Percentiles rank a stretch among this genome's conserved stretches.
phyloP scores from a whole-genome alignment of 2,888 invertebrate species.

The Drosophila heteroneura region DNA sequence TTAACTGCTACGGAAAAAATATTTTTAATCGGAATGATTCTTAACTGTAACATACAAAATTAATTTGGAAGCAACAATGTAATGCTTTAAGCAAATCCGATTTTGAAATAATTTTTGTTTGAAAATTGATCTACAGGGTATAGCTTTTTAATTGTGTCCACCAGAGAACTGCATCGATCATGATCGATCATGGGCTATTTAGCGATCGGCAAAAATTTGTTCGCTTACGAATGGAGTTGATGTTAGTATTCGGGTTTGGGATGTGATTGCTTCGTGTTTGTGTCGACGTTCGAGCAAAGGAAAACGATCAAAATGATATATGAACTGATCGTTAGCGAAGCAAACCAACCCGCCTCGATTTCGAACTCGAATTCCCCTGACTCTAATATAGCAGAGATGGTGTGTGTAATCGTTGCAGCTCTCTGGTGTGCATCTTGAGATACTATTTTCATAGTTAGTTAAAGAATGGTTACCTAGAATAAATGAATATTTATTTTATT shows the following conservation, averaged over 20 bases:
- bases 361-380: neutral
- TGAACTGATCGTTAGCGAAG: neutral
- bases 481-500: slow-evolving; percentile 13
- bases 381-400: neutral
- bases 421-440: neutral
- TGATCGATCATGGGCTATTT: neutral
- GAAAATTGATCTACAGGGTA: slow-evolving; percentile 45
- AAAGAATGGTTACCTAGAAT: slow-evolving; percentile 30
- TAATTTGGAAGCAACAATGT: slow-evolving; percentile 22
- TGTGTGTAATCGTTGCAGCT: neutral
- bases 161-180: neutral
- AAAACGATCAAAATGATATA: neutral
- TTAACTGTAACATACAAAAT: slow-evolving; percentile 48
- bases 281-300: neutral
- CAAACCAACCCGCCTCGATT: slow-evolving; percentile 4
- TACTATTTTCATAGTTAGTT: slow-evolving; percentile 25
- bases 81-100: slow-evolving; percentile 25
- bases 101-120: slow-evolving; percentile 24
- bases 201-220: neutral
- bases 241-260: neutral
- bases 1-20: slow-evolving; percentile 67
- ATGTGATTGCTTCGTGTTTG: neutral
- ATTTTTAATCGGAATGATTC: slow-evolving; percentile 53
- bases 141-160: slow-evolving; percentile 39
- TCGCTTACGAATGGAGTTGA: neutral